Evolutionary conservation across 2,113 vertebrate genomes (phyloP).

Genomic region (Gavialis gangeticus): DNA sequence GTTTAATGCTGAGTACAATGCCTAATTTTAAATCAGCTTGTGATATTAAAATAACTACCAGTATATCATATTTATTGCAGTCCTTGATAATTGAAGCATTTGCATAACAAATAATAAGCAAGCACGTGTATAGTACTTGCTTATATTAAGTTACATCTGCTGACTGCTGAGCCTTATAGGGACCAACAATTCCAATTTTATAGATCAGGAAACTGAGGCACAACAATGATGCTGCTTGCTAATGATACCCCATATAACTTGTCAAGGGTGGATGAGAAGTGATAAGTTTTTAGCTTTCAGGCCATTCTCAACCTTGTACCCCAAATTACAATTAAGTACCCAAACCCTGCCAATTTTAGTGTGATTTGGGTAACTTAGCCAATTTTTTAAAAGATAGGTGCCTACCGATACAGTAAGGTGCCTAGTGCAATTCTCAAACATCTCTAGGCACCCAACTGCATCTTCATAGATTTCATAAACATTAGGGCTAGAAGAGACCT

Average conservation of each 20-base stretch:
- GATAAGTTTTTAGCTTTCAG: background rate
- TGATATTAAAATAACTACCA: slow-evolving; percentile 22
- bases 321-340: slow-evolving; percentile 5
- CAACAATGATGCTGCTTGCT: slow-evolving; percentile 10
- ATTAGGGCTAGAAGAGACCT: too few species aligned
- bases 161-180: background rate
- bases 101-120: slow-evolving; percentile 39
- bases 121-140: background rate
- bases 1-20: slow-evolving; percentile 12
- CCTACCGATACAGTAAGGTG: background rate
- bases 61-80: background rate
- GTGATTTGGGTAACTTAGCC: background rate
- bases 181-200: background rate
- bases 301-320: background rate
- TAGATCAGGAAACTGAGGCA: slow-evolving; percentile 18
- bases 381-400: background rate
- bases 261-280: background rate
- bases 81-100: slow-evolving; percentile 23
- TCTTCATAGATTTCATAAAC: background rate
- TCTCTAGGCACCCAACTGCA: background rate
- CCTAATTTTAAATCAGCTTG: slow-evolving; percentile 26
- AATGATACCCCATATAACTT: slow-evolving; percentile 16
- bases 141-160: background rate
- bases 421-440: background rate
- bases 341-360: slow-evolving; percentile 22